Percentiles rank a stretch among this genome's conserved stretches.
Evolutionary conservation across 2,888 invertebrate species (phyloP).

Genomic region (Euproctis similis): DNA sequence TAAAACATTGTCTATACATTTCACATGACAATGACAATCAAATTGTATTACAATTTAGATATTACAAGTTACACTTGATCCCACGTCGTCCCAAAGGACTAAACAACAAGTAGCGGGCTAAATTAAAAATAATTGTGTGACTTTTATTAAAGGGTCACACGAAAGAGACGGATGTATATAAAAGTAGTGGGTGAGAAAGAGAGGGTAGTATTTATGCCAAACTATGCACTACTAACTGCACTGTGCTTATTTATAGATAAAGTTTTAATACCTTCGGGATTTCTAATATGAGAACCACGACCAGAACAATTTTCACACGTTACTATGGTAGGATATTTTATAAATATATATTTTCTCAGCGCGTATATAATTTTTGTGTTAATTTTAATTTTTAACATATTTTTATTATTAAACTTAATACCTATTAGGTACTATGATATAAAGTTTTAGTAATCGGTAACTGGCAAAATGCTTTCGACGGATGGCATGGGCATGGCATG

Average conservation of each 20-base stretch:
- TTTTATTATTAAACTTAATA: too few relatives aligned
- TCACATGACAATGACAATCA: slow-evolving; percentile 38
- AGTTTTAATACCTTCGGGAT: slow-evolving; percentile 39
- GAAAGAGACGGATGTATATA: slow-evolving; percentile 18
- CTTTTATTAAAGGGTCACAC: slow-evolving; percentile 27
- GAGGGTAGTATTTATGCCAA: slow-evolving; percentile 12
- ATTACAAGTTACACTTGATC: slow-evolving; percentile 49
- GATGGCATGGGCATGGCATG: too few relatives aligned
- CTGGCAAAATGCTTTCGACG: too few relatives aligned
- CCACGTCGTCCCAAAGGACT: slow-evolving; percentile 50
- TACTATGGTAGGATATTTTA: too few relatives aligned
- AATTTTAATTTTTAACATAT: too few relatives aligned
- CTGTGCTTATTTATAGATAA: slow-evolving; percentile 26
- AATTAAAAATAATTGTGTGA: slow-evolving; percentile 71
- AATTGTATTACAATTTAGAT: slow-evolving; percentile 51
- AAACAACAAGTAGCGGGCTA: slow-evolving; percentile 49
- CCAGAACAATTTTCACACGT: slow-evolving; percentile 34
- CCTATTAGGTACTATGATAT: too few relatives aligned
- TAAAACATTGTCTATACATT: slow-evolving; percentile 37
- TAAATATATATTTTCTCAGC: too few relatives aligned
- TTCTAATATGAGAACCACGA: slow-evolving; percentile 45
- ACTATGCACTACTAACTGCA: slow-evolving; percentile 20
- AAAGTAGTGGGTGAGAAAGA: slow-evolving; percentile 14
- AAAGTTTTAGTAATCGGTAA: too few relatives aligned
- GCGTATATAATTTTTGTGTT: too few relatives aligned